These are phyloP conservation scores for Borostomias antarcticus DNA, from an alignment of 2,797 vertebrate species.

Conservation along the genomic window DNA sequence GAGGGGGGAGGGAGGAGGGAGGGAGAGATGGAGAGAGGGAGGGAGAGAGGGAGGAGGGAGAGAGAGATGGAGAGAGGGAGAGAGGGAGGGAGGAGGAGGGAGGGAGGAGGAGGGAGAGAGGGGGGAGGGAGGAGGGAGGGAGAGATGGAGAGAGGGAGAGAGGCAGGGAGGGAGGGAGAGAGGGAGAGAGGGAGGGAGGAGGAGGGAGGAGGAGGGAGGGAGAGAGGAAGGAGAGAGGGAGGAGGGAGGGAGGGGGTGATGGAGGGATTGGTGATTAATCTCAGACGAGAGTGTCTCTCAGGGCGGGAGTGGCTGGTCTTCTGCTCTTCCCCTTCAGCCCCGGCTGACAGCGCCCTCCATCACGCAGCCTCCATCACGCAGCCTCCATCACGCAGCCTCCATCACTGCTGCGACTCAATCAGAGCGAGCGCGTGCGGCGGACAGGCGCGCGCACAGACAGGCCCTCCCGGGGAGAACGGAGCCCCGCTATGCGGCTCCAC, in stretches of 20 bases:
- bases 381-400: too few species aligned
- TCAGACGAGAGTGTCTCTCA: conserved; percentile 37
- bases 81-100: conserved; percentile 6
- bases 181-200: too few species aligned
- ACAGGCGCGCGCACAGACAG: conserved; percentile 19
- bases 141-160: conserved; percentile 10
- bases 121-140: not conserved
- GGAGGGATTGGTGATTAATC: conserved; percentile 40
- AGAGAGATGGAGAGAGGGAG: not conserved
- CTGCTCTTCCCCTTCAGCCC: conserved; percentile 32
- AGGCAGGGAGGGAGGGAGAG: too few species aligned
- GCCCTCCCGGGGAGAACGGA: conserved; percentile 43
- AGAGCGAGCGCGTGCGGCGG: conserved; percentile 45
- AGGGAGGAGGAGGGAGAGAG: too few species aligned
- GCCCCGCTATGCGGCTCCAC: not conserved
- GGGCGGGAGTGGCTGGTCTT: conserved; percentile 25
- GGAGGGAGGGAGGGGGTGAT: not conserved
- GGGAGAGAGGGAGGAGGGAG: not conserved
- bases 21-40: not conserved
- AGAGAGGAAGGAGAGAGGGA: not conserved
- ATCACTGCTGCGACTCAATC: conserved; percentile 43
- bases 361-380: conserved; percentile 32
- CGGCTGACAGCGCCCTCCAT: conserved; percentile 43
- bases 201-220: not conserved
- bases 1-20: too few species aligned